Evolutionary conservation across 2,888 invertebrate species (phyloP).

Genomic region (Hirtodrosophila duncani): DNA sequence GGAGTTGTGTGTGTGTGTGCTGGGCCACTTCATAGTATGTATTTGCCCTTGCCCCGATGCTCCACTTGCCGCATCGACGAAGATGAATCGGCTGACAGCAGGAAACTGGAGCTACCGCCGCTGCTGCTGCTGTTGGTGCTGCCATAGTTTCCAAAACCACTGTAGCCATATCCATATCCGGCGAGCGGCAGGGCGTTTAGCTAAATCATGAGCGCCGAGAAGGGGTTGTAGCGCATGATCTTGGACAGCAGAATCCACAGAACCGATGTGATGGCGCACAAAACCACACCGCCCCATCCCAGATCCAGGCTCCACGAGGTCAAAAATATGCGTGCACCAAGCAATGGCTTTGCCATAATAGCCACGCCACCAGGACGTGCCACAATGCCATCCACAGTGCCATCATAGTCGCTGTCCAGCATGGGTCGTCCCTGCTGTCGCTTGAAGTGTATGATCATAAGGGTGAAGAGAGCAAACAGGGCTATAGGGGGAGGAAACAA

Average conservation of each 20-base stretch:
- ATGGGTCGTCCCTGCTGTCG: slow-evolving; percentile 85
- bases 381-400: slow-evolving; percentile 87
- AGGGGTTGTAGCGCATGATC: slow-evolving; percentile 92
- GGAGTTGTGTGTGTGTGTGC: not conserved
- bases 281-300: slow-evolving; percentile 91
- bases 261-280: slow-evolving; percentile 89
- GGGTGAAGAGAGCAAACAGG: slow-evolving; percentile 92
- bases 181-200: slow-evolving; percentile 70
- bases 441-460: slow-evolving; percentile 95
- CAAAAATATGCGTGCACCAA: slow-evolving; percentile 86
- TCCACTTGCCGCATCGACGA: slow-evolving; percentile 67
- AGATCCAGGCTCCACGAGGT: slow-evolving; percentile 91
- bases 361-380: slow-evolving; percentile 79
- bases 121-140: slow-evolving; percentile 61
- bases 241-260: slow-evolving; percentile 93
- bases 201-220: slow-evolving; percentile 85
- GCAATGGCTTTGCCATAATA: slow-evolving; percentile 80
- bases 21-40: slow-evolving; percentile 46
- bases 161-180: slow-evolving; percentile 49
- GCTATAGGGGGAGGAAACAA: slow-evolving; percentile 80
- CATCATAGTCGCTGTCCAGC: slow-evolving; percentile 81
- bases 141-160: slow-evolving; percentile 44
- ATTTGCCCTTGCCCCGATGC: slow-evolving; percentile 60
- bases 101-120: slow-evolving; percentile 54
- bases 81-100: slow-evolving; percentile 43